Base-by-base conservation (phyloP, 2,113 vertebrate species). In the Uropsilus gracilis region DNA sequence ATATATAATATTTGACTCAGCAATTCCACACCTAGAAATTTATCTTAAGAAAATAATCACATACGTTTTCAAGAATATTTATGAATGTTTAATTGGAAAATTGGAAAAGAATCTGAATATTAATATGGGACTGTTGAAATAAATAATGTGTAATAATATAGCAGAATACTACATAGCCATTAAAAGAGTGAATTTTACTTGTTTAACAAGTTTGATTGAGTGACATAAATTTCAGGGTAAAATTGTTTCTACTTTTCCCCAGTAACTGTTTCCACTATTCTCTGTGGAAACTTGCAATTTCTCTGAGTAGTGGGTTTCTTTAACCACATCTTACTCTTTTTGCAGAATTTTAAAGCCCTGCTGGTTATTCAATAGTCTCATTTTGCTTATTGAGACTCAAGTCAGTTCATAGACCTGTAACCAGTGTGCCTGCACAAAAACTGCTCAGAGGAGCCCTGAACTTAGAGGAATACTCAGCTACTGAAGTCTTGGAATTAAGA, bases 71-170 rank as follows among this genome's bases (percentile, higher is more conserved):
- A 89, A 89, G 26, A 76, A 68, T 80, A 86, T 75, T 89, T 34
- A 75, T 93, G 50, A 82, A 92, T 64, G 16, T 86, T 59, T 69
- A 90, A 68, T 37, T 89, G 50, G 95, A 91, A 94, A 94, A 80
- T 84, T 86, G 42, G 22, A 76, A 86, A 7, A 75, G 26, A 73
- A 73, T 11, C 9, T 88, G 88, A 80, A 76, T 94, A 34, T 95
- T 84, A 71, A 91, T 53, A 77, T 80, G 55, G 22, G 13, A 66
- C 28, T 77, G 5, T 61, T 89, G 80, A 91, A 61, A 63, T 88
- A 90, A 91, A 86, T 94, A 81, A 85, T 78, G 37, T 57, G 14
- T 2, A 30, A 48, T 73, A 24, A 57, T 73, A 90, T 17, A 59
- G 10, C 53, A 76, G 37, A 39, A 87, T 76, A 81, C 50, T 71